Percentiles rank a stretch among this genome's conserved stretches.
These are phyloP conservation scores for Episyrphus balteatus DNA, from an alignment of 1,140 invertebrate genomes.

Conservation along the genomic window DNA sequence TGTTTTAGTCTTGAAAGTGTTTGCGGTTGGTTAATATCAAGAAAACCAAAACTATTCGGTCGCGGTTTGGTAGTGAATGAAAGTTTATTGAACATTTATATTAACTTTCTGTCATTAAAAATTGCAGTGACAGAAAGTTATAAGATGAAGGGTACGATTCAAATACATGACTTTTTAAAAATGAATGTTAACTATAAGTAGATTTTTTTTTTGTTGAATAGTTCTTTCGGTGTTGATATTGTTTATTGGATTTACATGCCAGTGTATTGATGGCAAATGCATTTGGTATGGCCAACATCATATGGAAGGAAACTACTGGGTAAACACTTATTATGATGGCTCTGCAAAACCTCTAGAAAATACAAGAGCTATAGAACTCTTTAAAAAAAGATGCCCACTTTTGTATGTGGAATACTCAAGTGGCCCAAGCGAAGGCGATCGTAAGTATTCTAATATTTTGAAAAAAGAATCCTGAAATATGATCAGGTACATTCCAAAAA, in stretches of 20 bases:
- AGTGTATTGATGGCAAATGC: conserved; percentile 28
- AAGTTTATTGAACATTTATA: no score
- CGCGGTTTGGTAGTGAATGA: no score
- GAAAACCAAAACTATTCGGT: no score
- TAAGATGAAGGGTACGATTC: neutral
- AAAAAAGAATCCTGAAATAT: neutral
- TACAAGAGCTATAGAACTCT: conserved; percentile 12
- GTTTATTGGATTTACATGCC: neutral
- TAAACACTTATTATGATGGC: conserved; percentile 12
- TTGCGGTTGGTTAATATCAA: no score
- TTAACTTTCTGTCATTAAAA: no score
- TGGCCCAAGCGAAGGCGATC: conserved; percentile 18
- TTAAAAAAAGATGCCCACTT: conserved; percentile 40
- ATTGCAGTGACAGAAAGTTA: neutral
- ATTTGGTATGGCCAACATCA: conserved; percentile 48
- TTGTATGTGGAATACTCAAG: conserved; percentile 34
- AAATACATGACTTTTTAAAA: neutral
- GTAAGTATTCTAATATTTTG: conserved; percentile 1
- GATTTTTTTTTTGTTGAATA: neutral
- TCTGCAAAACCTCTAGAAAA: conserved; percentile 38
- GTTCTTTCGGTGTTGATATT: neutral
- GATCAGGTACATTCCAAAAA: neutral
- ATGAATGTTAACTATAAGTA: neutral
- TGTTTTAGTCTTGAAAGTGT: no score
- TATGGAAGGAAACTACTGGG: conserved; percentile 12